A percentile compares a stretch with the other conserved stretches of the same genome.
Evolutionary conservation across 2,113 vertebrate genomes (phyloP).

Genomic region (Hypanus sabinus): DNA sequence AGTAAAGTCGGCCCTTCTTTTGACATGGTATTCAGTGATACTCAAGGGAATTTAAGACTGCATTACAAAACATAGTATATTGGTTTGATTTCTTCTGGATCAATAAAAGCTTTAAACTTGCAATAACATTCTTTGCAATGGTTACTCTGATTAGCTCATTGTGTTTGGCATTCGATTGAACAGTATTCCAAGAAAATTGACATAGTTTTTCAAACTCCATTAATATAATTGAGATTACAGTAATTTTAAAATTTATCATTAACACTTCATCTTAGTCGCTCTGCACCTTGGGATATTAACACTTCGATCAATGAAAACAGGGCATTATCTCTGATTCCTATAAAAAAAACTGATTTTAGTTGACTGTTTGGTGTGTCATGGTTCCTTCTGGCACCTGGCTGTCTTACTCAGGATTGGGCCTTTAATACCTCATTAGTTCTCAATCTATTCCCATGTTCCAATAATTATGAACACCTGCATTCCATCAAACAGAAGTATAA

Average conservation of each 20-base stretch:
- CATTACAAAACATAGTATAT: not conserved
- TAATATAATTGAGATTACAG: not conserved
- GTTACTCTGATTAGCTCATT: not conserved
- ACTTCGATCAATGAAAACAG: not conserved
- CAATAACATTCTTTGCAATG: not conserved
- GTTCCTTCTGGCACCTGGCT: no score
- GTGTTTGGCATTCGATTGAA: not conserved
- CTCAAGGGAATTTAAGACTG: not conserved
- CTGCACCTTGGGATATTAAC: not conserved
- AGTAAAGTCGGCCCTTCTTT: not conserved
- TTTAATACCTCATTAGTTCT: no score
- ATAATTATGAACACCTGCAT: no score
- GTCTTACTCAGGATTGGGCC: no score
- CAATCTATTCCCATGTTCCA: no score
- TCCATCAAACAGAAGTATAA: no score
- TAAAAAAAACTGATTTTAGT: not conserved
- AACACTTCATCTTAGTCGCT: not conserved
- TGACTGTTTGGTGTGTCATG: not conserved
- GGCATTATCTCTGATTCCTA: not conserved
- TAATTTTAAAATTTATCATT: constrained; percentile 23
- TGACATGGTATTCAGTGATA: not conserved
- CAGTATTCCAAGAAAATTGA: not conserved
- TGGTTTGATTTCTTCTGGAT: not conserved
- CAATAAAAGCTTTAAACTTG: not conserved
- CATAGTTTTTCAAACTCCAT: not conserved